These are phyloP conservation scores for Pteronura brasiliensis DNA, from an alignment of 2,113 vertebrate genomes.

Conservation along the genomic window DNA sequence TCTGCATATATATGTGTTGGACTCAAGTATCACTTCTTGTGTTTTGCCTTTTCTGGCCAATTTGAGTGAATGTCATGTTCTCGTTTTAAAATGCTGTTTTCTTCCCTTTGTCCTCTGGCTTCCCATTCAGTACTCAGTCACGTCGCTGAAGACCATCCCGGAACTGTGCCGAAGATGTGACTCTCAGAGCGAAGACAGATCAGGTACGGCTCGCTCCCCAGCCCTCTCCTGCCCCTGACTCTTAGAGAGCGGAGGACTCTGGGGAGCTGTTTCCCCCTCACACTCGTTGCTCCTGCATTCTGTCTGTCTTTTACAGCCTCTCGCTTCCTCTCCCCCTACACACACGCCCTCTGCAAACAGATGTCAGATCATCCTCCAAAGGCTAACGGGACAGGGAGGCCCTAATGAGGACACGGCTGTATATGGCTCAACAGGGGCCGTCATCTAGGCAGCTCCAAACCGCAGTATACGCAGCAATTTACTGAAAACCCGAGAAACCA, in stretches of 20 bases:
- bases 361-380: slow-evolving; percentile 76
- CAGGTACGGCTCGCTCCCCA: slow-evolving; percentile 84
- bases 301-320: slow-evolving; percentile 66
- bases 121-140: slow-evolving; percentile 91
- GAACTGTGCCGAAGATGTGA: slow-evolving; percentile 95
- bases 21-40: neutral
- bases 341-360: slow-evolving; percentile 50
- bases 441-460: slow-evolving; percentile 79
- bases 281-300: neutral
- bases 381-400: slow-evolving; percentile 42
- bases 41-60: neutral
- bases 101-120: slow-evolving; percentile 38
- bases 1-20: neutral
- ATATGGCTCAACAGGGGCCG: slow-evolving; percentile 74
- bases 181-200: slow-evolving; percentile 90
- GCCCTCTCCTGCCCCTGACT: neutral
- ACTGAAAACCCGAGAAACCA: slow-evolving; percentile 82
- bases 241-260: neutral
- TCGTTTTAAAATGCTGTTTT: neutral
- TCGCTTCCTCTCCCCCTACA: slow-evolving; percentile 13
- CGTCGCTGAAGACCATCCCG: slow-evolving; percentile 95
- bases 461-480: slow-evolving; percentile 81
- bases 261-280: neutral
- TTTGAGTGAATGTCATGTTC: neutral
- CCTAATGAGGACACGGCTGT: slow-evolving; percentile 75